Base-by-base conservation (phyloP, 1,140 invertebrate species). In the Hirudo medicinalis region DNA sequence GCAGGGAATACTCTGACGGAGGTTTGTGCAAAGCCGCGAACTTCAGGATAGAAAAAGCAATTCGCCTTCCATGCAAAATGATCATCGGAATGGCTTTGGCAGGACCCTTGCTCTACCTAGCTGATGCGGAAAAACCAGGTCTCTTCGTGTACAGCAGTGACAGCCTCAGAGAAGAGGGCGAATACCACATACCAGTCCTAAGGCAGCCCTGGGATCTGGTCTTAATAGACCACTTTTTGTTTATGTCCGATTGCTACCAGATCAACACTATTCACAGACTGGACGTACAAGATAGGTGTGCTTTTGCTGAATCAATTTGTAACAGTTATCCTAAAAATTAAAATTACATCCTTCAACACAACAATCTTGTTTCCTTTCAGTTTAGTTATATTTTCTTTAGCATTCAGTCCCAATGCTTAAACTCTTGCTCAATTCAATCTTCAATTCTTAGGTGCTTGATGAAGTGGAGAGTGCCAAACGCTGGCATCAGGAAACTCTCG, bases 231-330 rank as follows among this genome's bases (percentile, higher is more conserved):
- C 22, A 32, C 11, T 32, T 63, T 63, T 22, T 63, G 22, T 63
- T 63, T 20, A 63, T 63, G 22, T 25, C 57, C 22, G 57, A 63
- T 32, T 63, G 57, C 29, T 63, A 25, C 57, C 22, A 32, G 57
- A 22, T 22, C 57, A 63, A 32, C 57, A 63, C 17, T 15, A 32
- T 63, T 25, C 57, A 63, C 19, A 63, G 57, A 63, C 22, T 63
- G 11, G 57, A 63, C 57, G 9, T 32, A 20, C 22, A 63, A 32
- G 29, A 63, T 32, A 63, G 29, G 57, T 63, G 3, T n/a, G 57
- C 9, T 17, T 49, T 49, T 49, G 43, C 11, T 1, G 43, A 49
- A 49, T 17, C 11, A 17, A 49, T 49, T 11, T 49, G 0, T 49
- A 40, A 40, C 11, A 40, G 40, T 40, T 6, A 11, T 40, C 40